These are phyloP conservation scores for Aplidium turbinatum DNA, from an alignment of 23 tunicate genomes.

Conservation along the genomic window DNA sequence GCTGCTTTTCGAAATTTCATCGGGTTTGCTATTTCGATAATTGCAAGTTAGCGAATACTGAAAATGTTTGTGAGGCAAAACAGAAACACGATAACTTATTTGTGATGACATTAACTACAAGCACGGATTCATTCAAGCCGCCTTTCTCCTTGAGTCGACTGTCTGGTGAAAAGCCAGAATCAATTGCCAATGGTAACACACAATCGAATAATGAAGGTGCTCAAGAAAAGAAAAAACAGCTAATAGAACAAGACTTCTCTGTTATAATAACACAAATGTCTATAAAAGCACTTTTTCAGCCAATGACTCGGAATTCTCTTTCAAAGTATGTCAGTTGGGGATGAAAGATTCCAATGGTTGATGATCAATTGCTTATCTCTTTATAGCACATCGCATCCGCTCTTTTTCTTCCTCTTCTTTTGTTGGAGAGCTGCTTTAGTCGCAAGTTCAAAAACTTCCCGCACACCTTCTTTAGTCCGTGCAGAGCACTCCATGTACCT, in stretches of 20 bases:
- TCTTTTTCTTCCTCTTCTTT: constrained; percentile 84
- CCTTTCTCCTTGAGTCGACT: too few relatives aligned
- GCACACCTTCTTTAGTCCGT: constrained; percentile 92
- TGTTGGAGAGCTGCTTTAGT: constrained; percentile 93
- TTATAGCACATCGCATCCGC: constrained; percentile 87
- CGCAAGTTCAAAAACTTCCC: constrained; percentile 95
- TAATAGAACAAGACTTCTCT: not conserved
- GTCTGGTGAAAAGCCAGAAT: too few relatives aligned
- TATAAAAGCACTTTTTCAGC: not conserved
- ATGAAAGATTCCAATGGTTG: too few relatives aligned
- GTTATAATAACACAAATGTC: not conserved
- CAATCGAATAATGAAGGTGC: too few relatives aligned
- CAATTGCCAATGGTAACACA: too few relatives aligned
- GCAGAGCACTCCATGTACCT: constrained; percentile 99
- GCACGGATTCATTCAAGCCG: too few relatives aligned
- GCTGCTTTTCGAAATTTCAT: too few relatives aligned
- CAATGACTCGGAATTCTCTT: constrained; percentile 1
- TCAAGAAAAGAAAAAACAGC: not conserved
- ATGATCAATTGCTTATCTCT: too few relatives aligned
- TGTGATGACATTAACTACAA: too few relatives aligned
- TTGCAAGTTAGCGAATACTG: not conserved
- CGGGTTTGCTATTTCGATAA: too few relatives aligned
- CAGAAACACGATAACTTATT: constrained; percentile 6
- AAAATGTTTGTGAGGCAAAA: constrained; percentile 2
- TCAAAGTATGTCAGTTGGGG: not conserved